phyloP scores from a whole-genome alignment of 2,113 vertebrate genomes.

The Vombatus ursinus region DNA sequence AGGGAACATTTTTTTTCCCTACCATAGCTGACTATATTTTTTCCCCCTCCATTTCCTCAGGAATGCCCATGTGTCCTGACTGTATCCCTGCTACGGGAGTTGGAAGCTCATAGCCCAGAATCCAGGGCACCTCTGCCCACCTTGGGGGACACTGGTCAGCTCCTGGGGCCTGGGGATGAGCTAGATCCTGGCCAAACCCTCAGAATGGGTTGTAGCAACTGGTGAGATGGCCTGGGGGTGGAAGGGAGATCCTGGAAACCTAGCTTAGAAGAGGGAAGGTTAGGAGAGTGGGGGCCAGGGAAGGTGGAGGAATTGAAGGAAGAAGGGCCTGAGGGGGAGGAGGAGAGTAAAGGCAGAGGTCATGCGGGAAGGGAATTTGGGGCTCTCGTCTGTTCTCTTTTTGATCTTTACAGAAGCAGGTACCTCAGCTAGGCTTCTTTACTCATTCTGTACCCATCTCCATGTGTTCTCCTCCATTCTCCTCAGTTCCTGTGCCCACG shows the following conservation, averaged over 20 bases:
- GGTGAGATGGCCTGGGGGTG: constrained; percentile 78
- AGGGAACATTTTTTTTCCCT: too few relatives aligned
- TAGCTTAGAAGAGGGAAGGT: too few relatives aligned
- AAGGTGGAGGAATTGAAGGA: background rate
- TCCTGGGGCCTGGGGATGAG: constrained; percentile 83
- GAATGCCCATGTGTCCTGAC: constrained; percentile 90
- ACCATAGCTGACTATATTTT: background rate
- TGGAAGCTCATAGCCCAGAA: constrained; percentile 73
- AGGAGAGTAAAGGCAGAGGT: background rate
- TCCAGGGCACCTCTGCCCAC: constrained; percentile 48
- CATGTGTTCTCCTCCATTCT: rapidly evolving
- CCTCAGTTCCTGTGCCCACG: constrained; percentile 84
- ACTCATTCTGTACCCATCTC: background rate
- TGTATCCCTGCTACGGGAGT: constrained; percentile 73
- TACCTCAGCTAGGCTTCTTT: background rate
- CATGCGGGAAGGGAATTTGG: background rate
- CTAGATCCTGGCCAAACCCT: constrained; percentile 84
- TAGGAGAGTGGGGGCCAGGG: background rate
- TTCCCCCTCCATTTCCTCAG: constrained; percentile 69
- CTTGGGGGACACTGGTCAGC: constrained; percentile 29
- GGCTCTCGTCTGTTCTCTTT: background rate
- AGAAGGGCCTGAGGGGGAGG: background rate
- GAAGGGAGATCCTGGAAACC: background rate
- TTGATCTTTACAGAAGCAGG: background rate
- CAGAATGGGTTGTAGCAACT: constrained; percentile 84